Percentiles rank a stretch among this genome's conserved stretches.
These are phyloP conservation scores for Clarias magur DNA, from an alignment of 2,113 vertebrate genomes.

Conservation along the genomic window DNA sequence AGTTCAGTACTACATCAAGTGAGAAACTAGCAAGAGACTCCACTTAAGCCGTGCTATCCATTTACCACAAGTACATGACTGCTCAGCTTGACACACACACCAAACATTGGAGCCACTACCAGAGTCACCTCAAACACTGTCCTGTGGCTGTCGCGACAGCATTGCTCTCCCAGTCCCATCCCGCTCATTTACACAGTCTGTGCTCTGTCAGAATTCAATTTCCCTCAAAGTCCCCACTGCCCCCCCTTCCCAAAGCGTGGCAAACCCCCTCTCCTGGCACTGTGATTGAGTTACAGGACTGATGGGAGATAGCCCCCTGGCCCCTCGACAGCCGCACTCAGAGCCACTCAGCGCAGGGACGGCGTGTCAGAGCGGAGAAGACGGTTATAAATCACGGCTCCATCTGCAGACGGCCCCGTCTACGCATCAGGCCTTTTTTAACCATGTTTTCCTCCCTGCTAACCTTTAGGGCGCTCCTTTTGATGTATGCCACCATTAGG, in stretches of 20 bases:
- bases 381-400: slow-evolving; percentile 73
- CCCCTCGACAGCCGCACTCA: slow-evolving; percentile 71
- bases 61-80: slow-evolving; percentile 67
- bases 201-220: slow-evolving; percentile 61
- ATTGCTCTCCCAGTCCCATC: slow-evolving; percentile 42
- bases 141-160: slow-evolving; percentile 35
- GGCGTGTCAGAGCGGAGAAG: slow-evolving; percentile 74
- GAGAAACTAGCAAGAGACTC: slow-evolving; percentile 83
- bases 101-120: slow-evolving; percentile 43
- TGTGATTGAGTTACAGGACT: slow-evolving; percentile 62
- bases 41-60: slow-evolving; percentile 79
- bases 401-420: slow-evolving; percentile 70
- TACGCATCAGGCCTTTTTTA: slow-evolving; percentile 67
- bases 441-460: slow-evolving; percentile 61
- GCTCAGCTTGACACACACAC: slow-evolving; percentile 47
- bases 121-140: slow-evolving; percentile 34
- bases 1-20: slow-evolving; percentile 86
- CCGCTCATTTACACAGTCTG: slow-evolving; percentile 52
- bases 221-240: slow-evolving; percentile 42
- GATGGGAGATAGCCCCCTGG: slow-evolving; percentile 52
- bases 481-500: slow-evolving; percentile 75
- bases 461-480: slow-evolving; percentile 73
- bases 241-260: slow-evolving; percentile 45
- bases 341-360: slow-evolving; percentile 71
- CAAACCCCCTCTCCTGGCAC: slow-evolving; percentile 43